phyloP scores from a whole-genome alignment of 2,113 vertebrate genomes.

The Poeciliopsis occidentalis region DNA sequence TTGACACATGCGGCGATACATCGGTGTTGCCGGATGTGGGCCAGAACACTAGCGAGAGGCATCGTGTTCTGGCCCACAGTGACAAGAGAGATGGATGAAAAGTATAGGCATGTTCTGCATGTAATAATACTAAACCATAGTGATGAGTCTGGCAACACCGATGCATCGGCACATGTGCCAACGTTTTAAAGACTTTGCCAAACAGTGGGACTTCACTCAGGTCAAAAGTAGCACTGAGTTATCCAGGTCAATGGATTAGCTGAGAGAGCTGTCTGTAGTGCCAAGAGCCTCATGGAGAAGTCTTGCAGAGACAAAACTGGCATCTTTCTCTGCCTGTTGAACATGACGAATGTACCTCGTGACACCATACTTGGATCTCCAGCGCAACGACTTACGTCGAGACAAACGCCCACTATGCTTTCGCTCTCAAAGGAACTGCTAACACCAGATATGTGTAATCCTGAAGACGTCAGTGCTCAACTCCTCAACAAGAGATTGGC shows the following conservation, averaged over 20 bases:
- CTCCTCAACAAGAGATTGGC: no score
- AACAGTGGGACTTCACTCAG: slow-evolving; percentile 21
- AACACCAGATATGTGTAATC: no score
- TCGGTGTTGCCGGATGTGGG: no score
- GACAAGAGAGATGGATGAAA: not conserved
- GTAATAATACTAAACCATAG: not conserved
- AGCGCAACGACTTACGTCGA: not conserved
- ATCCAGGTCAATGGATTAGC: not conserved
- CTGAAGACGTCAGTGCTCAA: no score
- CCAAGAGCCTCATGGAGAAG: slow-evolving; percentile 23
- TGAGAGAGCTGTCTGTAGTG: slow-evolving; percentile 5
- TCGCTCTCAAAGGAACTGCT: not conserved
- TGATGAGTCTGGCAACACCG: no score
- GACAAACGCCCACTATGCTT: not conserved
- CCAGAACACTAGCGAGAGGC: no score
- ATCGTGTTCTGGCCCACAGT: slow-evolving; percentile 6
- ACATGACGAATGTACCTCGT: slow-evolving; percentile 25
- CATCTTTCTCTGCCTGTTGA: slow-evolving; percentile 22
- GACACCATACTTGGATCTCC: not conserved
- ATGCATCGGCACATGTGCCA: not conserved
- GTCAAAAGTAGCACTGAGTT: slow-evolving; percentile 19
- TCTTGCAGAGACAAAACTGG: slow-evolving; percentile 26
- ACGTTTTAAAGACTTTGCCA: slow-evolving; percentile 11
- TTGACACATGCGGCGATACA: no score
- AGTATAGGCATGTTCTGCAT: not conserved